These are phyloP conservation scores for Himalopsyche kuldschensis DNA, from an alignment of 2,888 invertebrate species.

Conservation along the genomic window DNA sequence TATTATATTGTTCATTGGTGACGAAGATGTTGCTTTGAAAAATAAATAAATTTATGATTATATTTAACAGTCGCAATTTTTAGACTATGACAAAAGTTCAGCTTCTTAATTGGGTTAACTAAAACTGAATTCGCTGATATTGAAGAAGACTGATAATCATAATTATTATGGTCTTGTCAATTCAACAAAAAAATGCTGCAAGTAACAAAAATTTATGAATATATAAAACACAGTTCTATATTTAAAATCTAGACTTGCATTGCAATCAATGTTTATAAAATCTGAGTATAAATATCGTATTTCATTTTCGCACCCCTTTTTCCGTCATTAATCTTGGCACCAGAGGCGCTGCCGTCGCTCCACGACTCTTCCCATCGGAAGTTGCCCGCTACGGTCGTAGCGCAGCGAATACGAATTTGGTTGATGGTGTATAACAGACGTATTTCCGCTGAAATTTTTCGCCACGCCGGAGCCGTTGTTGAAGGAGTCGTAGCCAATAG, in stretches of 20 bases:
- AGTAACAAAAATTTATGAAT: too few relatives aligned
- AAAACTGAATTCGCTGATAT: too few relatives aligned
- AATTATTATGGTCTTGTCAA: too few relatives aligned
- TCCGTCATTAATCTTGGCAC: slow-evolving; percentile 39
- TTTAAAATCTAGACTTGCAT: background rate
- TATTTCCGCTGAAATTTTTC: slow-evolving; percentile 40
- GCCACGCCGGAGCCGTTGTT: slow-evolving; percentile 24
- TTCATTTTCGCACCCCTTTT: slow-evolving; percentile 35
- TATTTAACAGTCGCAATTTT: too few relatives aligned
- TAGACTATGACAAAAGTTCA: too few relatives aligned
- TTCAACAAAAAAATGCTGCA: too few relatives aligned
- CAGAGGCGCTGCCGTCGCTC: slow-evolving; percentile 27
- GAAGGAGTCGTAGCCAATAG: background rate
- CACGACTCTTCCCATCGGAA: slow-evolving; percentile 15
- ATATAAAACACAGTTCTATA: background rate
- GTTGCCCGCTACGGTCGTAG: slow-evolving; percentile 13
- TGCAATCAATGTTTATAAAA: background rate
- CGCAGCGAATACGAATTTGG: slow-evolving; percentile 37
- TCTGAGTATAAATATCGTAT: slow-evolving; percentile 6
- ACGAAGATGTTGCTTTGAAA: too few relatives aligned
- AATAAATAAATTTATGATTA: too few relatives aligned
- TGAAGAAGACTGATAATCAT: too few relatives aligned
- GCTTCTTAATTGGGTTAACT: too few relatives aligned
- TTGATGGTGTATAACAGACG: slow-evolving; percentile 40
- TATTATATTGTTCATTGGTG: too few relatives aligned